Conservation (phyloP, 2,888 invertebrate genomes). For the Artemia sinica region DNA sequence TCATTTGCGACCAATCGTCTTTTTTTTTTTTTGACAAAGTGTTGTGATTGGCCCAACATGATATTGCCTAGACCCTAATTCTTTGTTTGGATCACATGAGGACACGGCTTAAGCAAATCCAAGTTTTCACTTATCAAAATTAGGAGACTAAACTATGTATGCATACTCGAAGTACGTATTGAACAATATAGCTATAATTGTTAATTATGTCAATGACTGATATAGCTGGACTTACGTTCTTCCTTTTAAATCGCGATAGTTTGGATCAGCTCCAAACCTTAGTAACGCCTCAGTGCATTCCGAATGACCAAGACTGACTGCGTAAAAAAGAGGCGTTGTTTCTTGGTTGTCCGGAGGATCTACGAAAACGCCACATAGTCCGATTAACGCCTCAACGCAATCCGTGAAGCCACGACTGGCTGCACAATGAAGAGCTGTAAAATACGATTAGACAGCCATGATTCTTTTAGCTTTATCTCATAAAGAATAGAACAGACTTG, state of each 20-base stretch:
- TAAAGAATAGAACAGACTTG: background rate
- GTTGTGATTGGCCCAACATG: too few species aligned
- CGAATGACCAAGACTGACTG: constrained; percentile 84
- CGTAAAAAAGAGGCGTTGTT: constrained; percentile 88
- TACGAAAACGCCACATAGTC: constrained; percentile 68
- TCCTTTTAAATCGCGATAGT: constrained; percentile 79
- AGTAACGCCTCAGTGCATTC: constrained; percentile 76
- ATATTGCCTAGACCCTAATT: too few species aligned
- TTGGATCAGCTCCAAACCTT: constrained; percentile 74
- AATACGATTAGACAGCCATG: constrained; percentile 11
- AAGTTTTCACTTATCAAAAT: too few species aligned
- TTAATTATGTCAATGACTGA: too few species aligned
- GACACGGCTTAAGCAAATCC: too few species aligned
- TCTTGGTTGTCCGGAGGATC: constrained; percentile 83
- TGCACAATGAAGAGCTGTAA: constrained; percentile 73
- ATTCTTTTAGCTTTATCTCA: background rate
- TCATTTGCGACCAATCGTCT: too few species aligned
- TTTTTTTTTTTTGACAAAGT: too few species aligned
- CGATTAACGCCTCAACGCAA: constrained; percentile 70
- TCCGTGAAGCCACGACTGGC: constrained; percentile 87
- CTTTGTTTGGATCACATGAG: too few species aligned
- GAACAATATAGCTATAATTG: too few species aligned
- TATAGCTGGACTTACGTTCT: constrained; percentile 43
- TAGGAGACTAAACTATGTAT: too few species aligned
- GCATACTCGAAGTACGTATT: too few species aligned